phyloP scores from a whole-genome alignment of 1,140 invertebrate genomes.

The Drosophila athabasca region DNA sequence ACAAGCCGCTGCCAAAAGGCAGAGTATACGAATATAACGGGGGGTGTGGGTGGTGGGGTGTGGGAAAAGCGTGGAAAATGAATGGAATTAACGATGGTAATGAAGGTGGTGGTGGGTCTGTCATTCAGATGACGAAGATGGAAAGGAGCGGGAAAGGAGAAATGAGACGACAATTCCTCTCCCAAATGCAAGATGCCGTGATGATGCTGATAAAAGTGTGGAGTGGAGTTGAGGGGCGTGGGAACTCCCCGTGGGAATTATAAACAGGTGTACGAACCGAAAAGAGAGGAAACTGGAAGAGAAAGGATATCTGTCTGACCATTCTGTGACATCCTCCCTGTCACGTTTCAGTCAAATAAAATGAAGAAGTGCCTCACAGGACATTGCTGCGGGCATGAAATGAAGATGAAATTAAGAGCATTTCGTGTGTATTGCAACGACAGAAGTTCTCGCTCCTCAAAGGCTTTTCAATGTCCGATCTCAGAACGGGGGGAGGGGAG shows the following conservation, averaged over 20 bases:
- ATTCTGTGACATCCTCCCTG: background rate
- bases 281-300: conserved; percentile 2
- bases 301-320: conserved; percentile 28
- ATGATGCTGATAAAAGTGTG: conserved; percentile 74
- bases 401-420: conserved; percentile 34
- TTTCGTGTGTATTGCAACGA: background rate
- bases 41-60: conserved; percentile 22
- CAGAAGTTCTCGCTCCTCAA: conserved; percentile 24
- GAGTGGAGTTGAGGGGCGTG: conserved; percentile 19
- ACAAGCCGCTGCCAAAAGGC: conserved; percentile 47
- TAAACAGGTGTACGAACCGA: conserved; percentile 61
- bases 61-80: conserved; percentile 20
- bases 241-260: conserved; percentile 62
- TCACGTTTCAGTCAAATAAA: conserved; percentile 65
- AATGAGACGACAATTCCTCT: conserved; percentile 55
- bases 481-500: background rate
- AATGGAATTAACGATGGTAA: conserved; percentile 73
- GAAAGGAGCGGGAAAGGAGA: conserved; percentile 12
- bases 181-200: conserved; percentile 75
- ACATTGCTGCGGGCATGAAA: conserved; percentile 25
- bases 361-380: conserved; percentile 59
- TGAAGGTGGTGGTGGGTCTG: conserved; percentile 14
- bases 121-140: too few species aligned
- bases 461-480: conserved; percentile 21
- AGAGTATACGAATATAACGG: background rate